Base-by-base conservation (phyloP, 2,888 invertebrate species). In the Spatulosminthurus flaviceps region DNA sequence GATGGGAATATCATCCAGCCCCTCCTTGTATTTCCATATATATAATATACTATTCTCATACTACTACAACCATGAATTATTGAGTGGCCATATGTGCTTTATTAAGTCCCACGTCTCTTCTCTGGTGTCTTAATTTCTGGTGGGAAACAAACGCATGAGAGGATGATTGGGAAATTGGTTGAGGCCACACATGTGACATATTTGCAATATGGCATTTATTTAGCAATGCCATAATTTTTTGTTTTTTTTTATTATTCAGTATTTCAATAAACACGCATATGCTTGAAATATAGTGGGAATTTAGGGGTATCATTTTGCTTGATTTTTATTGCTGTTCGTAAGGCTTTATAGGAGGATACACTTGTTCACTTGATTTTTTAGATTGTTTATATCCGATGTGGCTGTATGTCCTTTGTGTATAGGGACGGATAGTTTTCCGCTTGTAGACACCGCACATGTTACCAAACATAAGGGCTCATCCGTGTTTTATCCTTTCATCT, bases 161-260 rank as follows among this genome's bases (percentile, higher is more conserved):
- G 19, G 2, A 51, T 51, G 51, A 51, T 51, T 16, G 9, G n/a
- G 19, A 73, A 71, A 21, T 24, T 29, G 13, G 34, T 60, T 61
- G 73, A 74, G 51, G n/a, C n/a, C n/a, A n/a, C n/a, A n/a, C 34
- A 1, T 22, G 61, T n/a, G 21, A 61, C 60, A 28, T 61, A 74
- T 74, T 74, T 29, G 74, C 74, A 74, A 74, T 74, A 74, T 74
- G 74, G 74, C 72, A 72, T 41, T 22, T 42, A 24, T 72, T 72
- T 16, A 51, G 51, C 51, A 51, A 51, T 13, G 16, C 51, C 51
- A 51, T n/a, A 51, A 19, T 5, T 51, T 19, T 51, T 51, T 16
- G 5, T 51, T n/a, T n/a, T n/a, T n/a, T n/a, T n/a, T n/a, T n/a
- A n/a, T n/a, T n/a, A n/a, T n/a, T n/a, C n/a, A n/a, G n/a, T n/a